These are phyloP conservation scores for Archips xylosteana DNA, from an alignment of 2,888 invertebrate species.

Conservation along the genomic window DNA sequence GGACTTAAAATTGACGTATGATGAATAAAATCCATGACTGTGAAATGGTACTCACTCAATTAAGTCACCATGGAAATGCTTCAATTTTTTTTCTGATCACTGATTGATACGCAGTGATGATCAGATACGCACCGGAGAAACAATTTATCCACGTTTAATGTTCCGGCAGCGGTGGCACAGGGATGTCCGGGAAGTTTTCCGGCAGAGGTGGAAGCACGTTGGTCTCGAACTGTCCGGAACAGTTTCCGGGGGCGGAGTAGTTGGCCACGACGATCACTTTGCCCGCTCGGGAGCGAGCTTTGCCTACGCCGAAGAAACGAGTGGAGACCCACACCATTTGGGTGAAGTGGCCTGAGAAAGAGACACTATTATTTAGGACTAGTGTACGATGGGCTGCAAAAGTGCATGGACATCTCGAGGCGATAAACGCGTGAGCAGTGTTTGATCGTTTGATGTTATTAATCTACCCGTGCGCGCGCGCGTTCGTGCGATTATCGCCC, in stretches of 20 bases:
- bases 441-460: too few relatives aligned
- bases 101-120: not conserved
- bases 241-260: constrained; percentile 93
- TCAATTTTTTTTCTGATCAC: too few relatives aligned
- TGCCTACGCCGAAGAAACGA: constrained; percentile 92
- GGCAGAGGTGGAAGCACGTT: constrained; percentile 92
- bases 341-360: constrained; percentile 91
- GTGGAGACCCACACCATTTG: constrained; percentile 94
- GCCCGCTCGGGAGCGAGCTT: constrained; percentile 91
- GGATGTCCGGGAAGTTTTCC: constrained; percentile 82
- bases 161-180: constrained; percentile 62
- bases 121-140: not conserved
- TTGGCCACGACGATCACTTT: constrained; percentile 94
- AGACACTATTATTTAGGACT: too few relatives aligned
- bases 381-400: too few relatives aligned
- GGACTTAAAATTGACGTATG: too few relatives aligned
- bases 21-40: too few relatives aligned
- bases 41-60: too few relatives aligned
- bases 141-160: constrained; percentile 62
- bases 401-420: too few relatives aligned
- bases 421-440: too few relatives aligned
- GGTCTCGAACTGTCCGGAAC: constrained; percentile 89
- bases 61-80: too few relatives aligned
- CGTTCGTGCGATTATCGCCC: too few relatives aligned
- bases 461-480: too few relatives aligned